These are phyloP conservation scores for Gnathonemus longibarbis DNA, from an alignment of 2,113 vertebrate genomes.

Conservation along the genomic window DNA sequence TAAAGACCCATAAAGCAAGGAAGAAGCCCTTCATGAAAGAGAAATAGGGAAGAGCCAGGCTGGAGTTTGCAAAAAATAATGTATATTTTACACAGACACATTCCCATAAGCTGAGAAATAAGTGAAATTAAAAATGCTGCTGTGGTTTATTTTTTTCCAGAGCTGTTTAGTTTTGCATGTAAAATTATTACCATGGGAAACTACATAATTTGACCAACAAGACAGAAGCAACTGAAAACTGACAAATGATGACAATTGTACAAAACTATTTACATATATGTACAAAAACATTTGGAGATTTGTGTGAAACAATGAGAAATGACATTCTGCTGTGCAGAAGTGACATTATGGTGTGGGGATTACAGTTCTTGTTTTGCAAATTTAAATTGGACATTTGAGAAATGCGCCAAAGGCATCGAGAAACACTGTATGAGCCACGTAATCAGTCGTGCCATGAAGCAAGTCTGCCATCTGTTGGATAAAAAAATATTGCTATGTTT, in stretches of 20 bases:
- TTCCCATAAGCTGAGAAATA: neutral
- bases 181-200: neutral
- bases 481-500: neutral
- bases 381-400: neutral
- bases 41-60: neutral
- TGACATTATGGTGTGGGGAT: neutral
- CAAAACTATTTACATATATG: neutral
- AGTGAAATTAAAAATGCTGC: neutral
- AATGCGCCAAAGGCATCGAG: neutral
- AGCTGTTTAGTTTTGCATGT: neutral
- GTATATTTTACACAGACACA: neutral
- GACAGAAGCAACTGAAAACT: neutral
- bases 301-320: neutral
- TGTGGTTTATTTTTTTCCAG: neutral
- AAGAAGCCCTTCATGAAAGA: neutral
- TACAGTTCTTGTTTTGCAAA: neutral
- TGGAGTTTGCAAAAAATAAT: neutral
- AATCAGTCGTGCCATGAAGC: neutral
- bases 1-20: neutral
- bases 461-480: conserved; percentile 7
- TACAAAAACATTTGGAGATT: neutral
- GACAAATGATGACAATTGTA: neutral
- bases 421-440: neutral
- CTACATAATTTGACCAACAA: neutral
- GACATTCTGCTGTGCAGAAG: neutral